phyloP scores from a whole-genome alignment of 2,797 vertebrate species.

The Melanotaenia parkinsoni region DNA sequence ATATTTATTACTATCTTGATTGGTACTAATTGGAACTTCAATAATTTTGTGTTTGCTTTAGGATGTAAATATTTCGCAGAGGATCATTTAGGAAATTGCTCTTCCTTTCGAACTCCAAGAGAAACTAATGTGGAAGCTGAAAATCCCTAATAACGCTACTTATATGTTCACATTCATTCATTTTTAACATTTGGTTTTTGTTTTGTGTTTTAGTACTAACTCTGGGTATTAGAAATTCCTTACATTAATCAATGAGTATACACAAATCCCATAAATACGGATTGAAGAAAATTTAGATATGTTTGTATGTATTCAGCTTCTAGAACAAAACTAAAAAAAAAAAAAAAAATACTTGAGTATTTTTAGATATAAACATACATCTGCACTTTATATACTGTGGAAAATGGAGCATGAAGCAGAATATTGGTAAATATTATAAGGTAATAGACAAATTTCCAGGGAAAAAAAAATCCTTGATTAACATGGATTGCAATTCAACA shows the following conservation, averaged over 20 bases:
- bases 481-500: not conserved
- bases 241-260: conserved; percentile 21
- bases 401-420: not conserved
- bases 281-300: conserved; percentile 3
- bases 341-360: not conserved
- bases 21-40: conserved; percentile 27
- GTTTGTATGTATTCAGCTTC: not conserved
- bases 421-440: not conserved
- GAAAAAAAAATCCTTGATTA: not conserved
- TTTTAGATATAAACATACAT: not conserved
- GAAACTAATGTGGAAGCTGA: conserved; percentile 6
- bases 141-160: too few relatives aligned
- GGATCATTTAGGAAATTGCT: conserved; percentile 30
- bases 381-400: not conserved
- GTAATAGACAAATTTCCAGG: not conserved
- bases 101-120: conserved; percentile 25
- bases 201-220: conserved; percentile 10
- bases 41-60: conserved; percentile 29
- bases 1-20: conserved; percentile 33
- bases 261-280: conserved; percentile 11
- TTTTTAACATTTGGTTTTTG: too few relatives aligned
- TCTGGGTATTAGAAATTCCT: conserved; percentile 37
- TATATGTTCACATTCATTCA: too few relatives aligned
- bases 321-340: too few relatives aligned
- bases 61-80: too few relatives aligned